Percentiles rank a stretch among this genome's conserved stretches.
Conservation (phyloP, 2,797 vertebrate species). For the Enteromius paludinosus region DNA sequence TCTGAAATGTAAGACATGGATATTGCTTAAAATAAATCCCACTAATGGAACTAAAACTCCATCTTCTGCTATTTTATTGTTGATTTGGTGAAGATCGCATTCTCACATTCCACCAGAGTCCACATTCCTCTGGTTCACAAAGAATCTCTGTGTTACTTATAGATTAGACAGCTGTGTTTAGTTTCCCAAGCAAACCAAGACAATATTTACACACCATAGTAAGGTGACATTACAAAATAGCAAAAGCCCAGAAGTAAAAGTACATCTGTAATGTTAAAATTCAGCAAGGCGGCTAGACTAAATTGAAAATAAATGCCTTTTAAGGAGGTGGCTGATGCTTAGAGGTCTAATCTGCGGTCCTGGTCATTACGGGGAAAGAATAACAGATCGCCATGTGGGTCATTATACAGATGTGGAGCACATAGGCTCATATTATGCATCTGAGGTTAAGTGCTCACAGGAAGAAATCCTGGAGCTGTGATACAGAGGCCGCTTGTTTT, state of each 20-base stretch:
- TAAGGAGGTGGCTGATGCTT: slow-evolving; percentile 18
- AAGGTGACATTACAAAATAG: background rate
- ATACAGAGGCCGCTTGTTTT: slow-evolving; percentile 62
- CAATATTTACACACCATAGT: slow-evolving; percentile 6
- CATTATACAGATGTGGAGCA: slow-evolving; percentile 59
- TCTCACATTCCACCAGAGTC: background rate
- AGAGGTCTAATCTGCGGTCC: slow-evolving; percentile 39
- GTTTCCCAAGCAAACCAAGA: slow-evolving; percentile 22
- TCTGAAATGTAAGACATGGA: slow-evolving; percentile 5
- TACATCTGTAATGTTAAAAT: background rate
- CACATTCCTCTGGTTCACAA: background rate
- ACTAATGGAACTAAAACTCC: background rate
- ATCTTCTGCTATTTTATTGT: slow-evolving; percentile 10
- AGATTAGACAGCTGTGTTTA: slow-evolving; percentile 35
- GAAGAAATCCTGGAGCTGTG: slow-evolving; percentile 51
- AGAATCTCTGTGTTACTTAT: slow-evolving; percentile 29
- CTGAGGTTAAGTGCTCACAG: slow-evolving; percentile 62
- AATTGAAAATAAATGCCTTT: slow-evolving; percentile 28
- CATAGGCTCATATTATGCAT: slow-evolving; percentile 59
- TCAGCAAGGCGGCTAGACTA: background rate
- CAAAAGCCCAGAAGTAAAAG: background rate
- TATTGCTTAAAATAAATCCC: background rate
- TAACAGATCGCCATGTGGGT: slow-evolving; percentile 56
- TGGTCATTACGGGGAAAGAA: slow-evolving; percentile 44
- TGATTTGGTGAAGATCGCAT: background rate